Evolutionary conservation across 2,113 vertebrate species (phyloP).

Genomic region (Murina feae): DNA sequence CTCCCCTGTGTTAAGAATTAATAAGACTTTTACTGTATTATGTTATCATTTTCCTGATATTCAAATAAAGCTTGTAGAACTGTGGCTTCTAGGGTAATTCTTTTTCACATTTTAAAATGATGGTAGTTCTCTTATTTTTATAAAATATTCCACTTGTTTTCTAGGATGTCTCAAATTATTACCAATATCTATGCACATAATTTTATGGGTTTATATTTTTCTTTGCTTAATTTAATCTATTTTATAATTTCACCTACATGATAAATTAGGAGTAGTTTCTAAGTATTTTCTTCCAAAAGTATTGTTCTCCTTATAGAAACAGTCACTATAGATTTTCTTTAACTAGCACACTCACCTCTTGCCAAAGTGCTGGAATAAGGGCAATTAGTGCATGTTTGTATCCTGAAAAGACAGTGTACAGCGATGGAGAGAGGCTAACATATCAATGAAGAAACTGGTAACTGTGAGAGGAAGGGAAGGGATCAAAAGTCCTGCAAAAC

Average conservation of each 20-base stretch:
- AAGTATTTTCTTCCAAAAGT: conserved; percentile 20
- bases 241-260: conserved; percentile 33
- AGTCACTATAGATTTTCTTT: not conserved
- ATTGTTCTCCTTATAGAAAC: conserved; percentile 17
- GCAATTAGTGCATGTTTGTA: not conserved
- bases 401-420: not conserved
- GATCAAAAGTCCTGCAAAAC: not conserved
- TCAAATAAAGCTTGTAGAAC: conserved; percentile 64
- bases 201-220: conserved; percentile 17
- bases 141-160: conserved; percentile 38
- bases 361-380: not conserved
- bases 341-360: not conserved
- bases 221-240: conserved; percentile 40
- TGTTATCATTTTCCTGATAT: conserved; percentile 65
- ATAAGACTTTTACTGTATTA: conserved; percentile 70
- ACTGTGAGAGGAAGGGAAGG: not conserved
- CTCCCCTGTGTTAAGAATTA: conserved; percentile 71
- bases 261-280: conserved; percentile 18
- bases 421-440: not conserved
- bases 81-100: conserved; percentile 56
- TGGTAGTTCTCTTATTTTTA: conserved; percentile 41
- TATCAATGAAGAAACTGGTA: not conserved
- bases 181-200: conserved; percentile 27
- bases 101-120: conserved; percentile 51
- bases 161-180: conserved; percentile 45